Percentiles rank a stretch among this genome's conserved stretches.
These are phyloP conservation scores for Ramphastos sulfuratus DNA, from an alignment of 2,113 vertebrate genomes.

Conservation along the genomic window DNA sequence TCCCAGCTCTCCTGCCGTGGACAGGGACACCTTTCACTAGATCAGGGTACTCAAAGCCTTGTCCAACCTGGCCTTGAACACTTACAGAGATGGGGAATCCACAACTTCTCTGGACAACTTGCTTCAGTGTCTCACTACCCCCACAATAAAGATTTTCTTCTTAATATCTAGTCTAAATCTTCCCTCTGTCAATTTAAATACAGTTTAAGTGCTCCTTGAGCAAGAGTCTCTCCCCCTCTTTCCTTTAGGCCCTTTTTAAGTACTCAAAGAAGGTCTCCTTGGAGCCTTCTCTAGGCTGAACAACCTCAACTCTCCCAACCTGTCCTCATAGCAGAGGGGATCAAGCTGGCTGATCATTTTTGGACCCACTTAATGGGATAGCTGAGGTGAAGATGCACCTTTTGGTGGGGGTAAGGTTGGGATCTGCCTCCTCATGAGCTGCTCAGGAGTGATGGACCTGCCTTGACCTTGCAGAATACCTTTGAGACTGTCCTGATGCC, in stretches of 20 bases:
- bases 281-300: not conserved
- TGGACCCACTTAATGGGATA: not conserved
- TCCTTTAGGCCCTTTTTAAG: not conserved
- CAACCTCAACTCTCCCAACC: no score
- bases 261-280: not conserved
- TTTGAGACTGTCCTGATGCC: not conserved
- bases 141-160: no score
- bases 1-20: no score
- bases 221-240: not conserved
- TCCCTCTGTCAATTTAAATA: no score
- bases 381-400: not conserved
- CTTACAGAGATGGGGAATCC: no score
- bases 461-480: not conserved
- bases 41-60: no score
- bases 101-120: no score
- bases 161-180: no score
- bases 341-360: not conserved
- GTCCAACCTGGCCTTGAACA: no score
- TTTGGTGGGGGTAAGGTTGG: not conserved
- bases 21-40: no score
- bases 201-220: not conserved
- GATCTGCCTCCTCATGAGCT: rapidly evolving
- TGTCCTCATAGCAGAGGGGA: not conserved
- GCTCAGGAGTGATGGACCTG: not conserved
- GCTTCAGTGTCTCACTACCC: no score